Conservation (phyloP, 92 coral and sea anemone genomes). For the Siderastrea radians region DNA sequence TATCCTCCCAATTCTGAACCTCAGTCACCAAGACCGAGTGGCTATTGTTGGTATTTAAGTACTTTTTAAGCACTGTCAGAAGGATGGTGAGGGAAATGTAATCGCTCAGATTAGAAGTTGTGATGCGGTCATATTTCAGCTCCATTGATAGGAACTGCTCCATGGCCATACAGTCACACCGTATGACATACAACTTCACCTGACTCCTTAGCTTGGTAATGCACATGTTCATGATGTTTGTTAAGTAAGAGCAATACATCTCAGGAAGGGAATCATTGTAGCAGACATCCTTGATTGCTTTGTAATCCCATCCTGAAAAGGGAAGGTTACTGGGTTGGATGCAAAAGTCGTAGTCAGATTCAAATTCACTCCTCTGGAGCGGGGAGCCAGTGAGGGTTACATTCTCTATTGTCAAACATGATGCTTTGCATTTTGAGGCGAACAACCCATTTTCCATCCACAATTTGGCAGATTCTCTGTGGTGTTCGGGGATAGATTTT, state of each 20-base stretch:
- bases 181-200: not conserved
- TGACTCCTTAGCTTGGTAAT: conserved; percentile 8
- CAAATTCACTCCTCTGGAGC: not conserved
- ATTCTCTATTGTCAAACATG: not conserved
- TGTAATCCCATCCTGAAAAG: conserved; percentile 84
- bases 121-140: conserved; percentile 68
- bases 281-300: conserved; percentile 46
- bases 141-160: conserved; percentile 38
- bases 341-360: conserved; percentile 1
- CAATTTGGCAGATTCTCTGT: not conserved
- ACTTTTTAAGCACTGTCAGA: conserved; percentile 27
- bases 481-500: not conserved
- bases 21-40: conserved; percentile 76
- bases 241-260: conserved; percentile 70
- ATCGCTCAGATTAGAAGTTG: conserved; percentile 79
- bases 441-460: not conserved
- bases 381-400: not conserved
- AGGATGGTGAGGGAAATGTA: conserved; percentile 44
- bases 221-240: conserved; percentile 49
- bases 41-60: conserved; percentile 49
- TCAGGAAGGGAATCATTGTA: conserved; percentile 38
- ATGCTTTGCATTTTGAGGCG: not conserved
- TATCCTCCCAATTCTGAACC: conserved; percentile 54
- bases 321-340: conserved; percentile 22
- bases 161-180: conserved; percentile 57